Conservation (phyloP, 2,888 invertebrate genomes). For the Abrostola triplasia region DNA sequence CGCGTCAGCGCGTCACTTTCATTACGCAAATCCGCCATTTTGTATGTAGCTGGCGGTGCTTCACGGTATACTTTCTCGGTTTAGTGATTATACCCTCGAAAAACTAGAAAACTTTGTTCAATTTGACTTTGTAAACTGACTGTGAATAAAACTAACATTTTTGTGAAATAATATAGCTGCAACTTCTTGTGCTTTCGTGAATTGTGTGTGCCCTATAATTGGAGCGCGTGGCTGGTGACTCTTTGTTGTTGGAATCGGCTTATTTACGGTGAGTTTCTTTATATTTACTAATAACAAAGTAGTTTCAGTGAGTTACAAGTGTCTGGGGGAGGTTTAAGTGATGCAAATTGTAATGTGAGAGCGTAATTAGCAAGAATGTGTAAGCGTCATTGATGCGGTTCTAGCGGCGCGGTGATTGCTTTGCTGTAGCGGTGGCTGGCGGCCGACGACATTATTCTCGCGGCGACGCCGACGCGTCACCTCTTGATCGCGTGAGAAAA, state of each 20-base stretch:
- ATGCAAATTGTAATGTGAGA: conserved; percentile 33
- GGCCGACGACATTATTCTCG: conserved; percentile 77
- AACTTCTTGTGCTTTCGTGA: conserved; percentile 84
- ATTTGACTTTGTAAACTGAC: conserved; percentile 73
- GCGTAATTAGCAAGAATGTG: conserved; percentile 65
- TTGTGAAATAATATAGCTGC: conserved; percentile 75
- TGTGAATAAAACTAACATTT: conserved; percentile 74
- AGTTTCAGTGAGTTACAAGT: conserved; percentile 45
- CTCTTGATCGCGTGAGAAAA: conserved; percentile 74
- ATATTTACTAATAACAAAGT: conserved; percentile 61
- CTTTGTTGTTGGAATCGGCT: conserved; percentile 88
- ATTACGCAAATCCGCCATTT: conserved; percentile 88
- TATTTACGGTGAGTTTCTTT: conserved; percentile 83
- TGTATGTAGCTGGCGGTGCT: conserved; percentile 88
- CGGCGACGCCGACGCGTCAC: conserved; percentile 82
- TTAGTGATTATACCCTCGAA: conserved; percentile 82
- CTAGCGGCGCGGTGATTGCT: conserved; percentile 70
- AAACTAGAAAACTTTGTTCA: conserved; percentile 80
- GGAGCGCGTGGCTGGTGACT: conserved; percentile 88
- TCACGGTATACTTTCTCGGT: conserved; percentile 82
- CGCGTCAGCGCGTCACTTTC: conserved; percentile 87
- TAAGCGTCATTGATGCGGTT: conserved; percentile 79
- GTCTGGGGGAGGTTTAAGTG: conserved; percentile 49
- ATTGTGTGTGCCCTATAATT: conserved; percentile 86
- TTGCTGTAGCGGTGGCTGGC: conserved; percentile 72